phyloP scores from a whole-genome alignment of 35 echinoderm and acorn worm genomes.

The Ophioderma brevispina region DNA sequence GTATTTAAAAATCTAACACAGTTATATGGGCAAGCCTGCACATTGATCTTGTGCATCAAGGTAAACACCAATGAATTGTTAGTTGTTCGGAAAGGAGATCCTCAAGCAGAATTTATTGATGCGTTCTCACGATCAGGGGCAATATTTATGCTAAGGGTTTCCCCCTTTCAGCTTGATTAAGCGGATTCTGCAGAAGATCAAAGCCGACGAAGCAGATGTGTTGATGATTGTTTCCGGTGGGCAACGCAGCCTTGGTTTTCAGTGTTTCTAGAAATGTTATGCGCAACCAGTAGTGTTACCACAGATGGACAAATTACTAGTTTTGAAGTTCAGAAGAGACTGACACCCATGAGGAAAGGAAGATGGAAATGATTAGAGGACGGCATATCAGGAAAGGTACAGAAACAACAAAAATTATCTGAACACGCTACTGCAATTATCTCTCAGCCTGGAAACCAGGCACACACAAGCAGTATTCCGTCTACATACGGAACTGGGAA shows the following conservation, averaged over 20 bases:
- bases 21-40: conserved; percentile 44
- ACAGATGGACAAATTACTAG: background rate
- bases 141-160: conserved; percentile 26
- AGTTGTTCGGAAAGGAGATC: conserved; percentile 34
- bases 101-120: conserved; percentile 6
- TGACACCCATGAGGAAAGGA: background rate
- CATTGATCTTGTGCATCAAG: conserved; percentile 45
- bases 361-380: conserved; percentile 5
- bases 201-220: background rate
- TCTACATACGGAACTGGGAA: conserved; percentile 38
- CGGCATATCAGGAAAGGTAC: conserved; percentile 16
- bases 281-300: conserved; percentile 22
- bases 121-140: conserved; percentile 21
- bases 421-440: background rate
- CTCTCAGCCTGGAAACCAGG: conserved; percentile 9
- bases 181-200: background rate
- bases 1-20: no score
- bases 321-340: background rate
- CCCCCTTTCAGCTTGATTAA: conserved; percentile 39
- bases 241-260: conserved; percentile 45
- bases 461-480: conserved; percentile 41
- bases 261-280: conserved; percentile 38
- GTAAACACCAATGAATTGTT: background rate
- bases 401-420: conserved; percentile 9
- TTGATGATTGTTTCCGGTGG: background rate